phyloP scores from a whole-genome alignment of 2,113 vertebrate genomes.

The Brachypodius melanocephalos region DNA sequence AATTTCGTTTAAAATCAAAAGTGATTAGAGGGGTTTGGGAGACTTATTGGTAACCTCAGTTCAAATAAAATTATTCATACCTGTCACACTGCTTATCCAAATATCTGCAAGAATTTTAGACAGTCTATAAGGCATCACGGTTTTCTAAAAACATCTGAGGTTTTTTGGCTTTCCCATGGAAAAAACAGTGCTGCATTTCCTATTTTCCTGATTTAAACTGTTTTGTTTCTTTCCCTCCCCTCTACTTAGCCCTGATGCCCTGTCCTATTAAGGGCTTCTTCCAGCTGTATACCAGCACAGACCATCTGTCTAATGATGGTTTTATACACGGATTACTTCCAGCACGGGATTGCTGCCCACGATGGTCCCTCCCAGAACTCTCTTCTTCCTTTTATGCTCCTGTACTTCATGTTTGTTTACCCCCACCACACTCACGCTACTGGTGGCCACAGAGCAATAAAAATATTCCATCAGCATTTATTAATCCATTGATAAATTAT shows the following conservation, averaged over 20 bases:
- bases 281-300: background rate
- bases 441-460: background rate
- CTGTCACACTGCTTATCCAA: background rate
- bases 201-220: background rate
- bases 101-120: background rate
- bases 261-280: background rate
- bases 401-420: background rate
- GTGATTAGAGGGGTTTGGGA: background rate
- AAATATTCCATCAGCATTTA: background rate
- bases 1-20: background rate
- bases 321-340: background rate
- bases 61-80: background rate
- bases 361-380: background rate
- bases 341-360: background rate
- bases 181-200: background rate
- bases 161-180: background rate
- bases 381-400: background rate
- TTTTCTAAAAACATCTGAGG: rapidly evolving
- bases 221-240: background rate
- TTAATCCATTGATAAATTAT: background rate
- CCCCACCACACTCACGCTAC: background rate
- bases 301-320: background rate
- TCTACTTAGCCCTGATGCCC: background rate
- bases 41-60: background rate
- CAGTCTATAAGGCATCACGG: background rate